Evolutionary conservation across 1,140 invertebrate genomes (phyloP), one percentile per base, ranked within the genome.

Genomic region (Heliothis subflexa): DNA sequence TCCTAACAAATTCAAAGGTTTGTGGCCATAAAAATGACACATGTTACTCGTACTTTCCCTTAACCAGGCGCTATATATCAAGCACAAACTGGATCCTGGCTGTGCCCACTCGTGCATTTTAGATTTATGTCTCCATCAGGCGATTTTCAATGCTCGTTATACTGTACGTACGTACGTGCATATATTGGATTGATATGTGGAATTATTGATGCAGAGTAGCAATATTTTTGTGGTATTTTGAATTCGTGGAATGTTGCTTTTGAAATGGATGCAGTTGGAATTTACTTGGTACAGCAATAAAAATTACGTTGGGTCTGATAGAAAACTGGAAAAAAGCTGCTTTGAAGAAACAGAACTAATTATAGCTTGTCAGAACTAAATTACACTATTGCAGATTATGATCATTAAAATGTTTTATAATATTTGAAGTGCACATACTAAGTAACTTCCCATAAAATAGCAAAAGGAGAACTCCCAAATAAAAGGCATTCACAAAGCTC

Each of bases 81-180:
- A 28, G 21, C 50, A 71, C 50, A 40, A 55, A 71, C 68, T 71
- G 52, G 52, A 71, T 71, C 68, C 68, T 52, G 50, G 11, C 14
- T 71, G 52, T 71, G 68, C 52, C 47, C 68, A 71, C 50, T 71
- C 68, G 68, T 71, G 68, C 68, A 71, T 71, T 71, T 55, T 28
- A 71, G 68, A 71, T 71, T 71, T 71, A 71, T 71, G 68, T 71
- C 52, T 71, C 54, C 52, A 71, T 71, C 68, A 55, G 68, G n/a
- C 68, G 68, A 54, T 71, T 55, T 28, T 71, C 66, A 50, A 71
- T 71, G 62, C 62, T 49, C 33, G 50, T 55, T 55, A 71, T 71
- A 55, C 50, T 40, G 7, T 40, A 40, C 33, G 7, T 40, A 40
- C 33, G 33, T 7, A 40, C 5, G 4, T 40, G 33, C 33, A 40